These are phyloP conservation scores for Calameuta pallipes DNA, from an alignment of 2,888 invertebrate species.

Conservation along the genomic window DNA sequence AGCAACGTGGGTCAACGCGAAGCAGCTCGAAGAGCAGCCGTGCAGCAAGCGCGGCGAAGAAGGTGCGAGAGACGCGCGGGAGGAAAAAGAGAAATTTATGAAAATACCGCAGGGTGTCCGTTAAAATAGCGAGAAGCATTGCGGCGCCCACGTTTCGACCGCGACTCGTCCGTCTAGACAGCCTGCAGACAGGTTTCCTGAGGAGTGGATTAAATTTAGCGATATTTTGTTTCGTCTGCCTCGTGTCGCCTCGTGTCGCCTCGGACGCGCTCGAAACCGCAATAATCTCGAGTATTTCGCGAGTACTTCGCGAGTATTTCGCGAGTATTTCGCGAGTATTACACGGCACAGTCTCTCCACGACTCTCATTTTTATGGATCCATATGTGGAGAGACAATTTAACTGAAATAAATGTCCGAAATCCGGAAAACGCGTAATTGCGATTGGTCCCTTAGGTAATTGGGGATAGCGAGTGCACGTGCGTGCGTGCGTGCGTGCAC, in stretches of 20 bases:
- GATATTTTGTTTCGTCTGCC: conserved; percentile 57
- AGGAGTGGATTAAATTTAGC: conserved; percentile 59
- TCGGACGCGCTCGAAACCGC: conserved; percentile 9
- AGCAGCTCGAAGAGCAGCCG: no score
- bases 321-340: conserved; percentile 3
- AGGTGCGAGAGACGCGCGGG: no score
- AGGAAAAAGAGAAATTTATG: conserved; percentile 23
- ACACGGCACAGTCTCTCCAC: not conserved
- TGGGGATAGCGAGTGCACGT: conserved; percentile 37
- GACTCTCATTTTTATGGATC: no score
- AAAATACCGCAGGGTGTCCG: conserved; percentile 26
- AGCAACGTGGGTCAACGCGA: no score
- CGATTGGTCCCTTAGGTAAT: conserved; percentile 36
- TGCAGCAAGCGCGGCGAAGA: no score
- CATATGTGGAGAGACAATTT: no score
- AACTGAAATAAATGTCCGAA: conserved; percentile 3
- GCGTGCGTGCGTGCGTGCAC: conserved; percentile 17
- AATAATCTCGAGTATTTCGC: conserved; percentile 14
- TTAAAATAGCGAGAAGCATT: conserved; percentile 25
- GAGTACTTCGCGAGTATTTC: conserved; percentile 7
- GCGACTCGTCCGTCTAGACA: conserved; percentile 57
- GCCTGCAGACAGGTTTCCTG: conserved; percentile 55
- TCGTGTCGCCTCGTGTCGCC: conserved; percentile 38
- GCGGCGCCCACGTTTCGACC: conserved; percentile 25
- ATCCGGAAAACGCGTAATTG: conserved; percentile 32